These are phyloP conservation scores for Rhagoletis zephyria DNA, from an alignment of 1,140 invertebrate genomes.

Conservation along the genomic window DNA sequence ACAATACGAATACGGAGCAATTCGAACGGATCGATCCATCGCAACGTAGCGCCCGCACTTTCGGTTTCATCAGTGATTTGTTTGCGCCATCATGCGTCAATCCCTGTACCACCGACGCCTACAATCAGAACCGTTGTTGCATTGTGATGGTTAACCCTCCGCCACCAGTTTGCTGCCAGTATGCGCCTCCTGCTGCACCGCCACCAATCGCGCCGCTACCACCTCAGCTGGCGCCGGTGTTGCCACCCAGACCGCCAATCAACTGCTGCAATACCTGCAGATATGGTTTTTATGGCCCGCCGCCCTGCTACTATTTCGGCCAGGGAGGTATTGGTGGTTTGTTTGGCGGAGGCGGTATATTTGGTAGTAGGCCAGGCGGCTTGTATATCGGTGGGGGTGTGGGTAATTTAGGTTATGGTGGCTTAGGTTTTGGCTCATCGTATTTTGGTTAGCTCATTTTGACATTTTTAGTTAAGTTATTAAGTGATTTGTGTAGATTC, in stretches of 20 bases:
- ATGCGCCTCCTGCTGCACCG: neutral
- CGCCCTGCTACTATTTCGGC: conserved; percentile 64
- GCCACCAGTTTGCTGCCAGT: conserved; percentile 52
- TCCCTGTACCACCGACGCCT: conserved; percentile 67
- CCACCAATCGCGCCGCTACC: conserved; percentile 54
- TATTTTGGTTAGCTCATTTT: neutral
- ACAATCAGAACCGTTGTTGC: conserved; percentile 65
- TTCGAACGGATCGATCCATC: conserved; percentile 61
- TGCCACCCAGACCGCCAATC: conserved; percentile 61
- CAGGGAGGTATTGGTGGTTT: neutral
- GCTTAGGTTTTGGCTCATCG: neutral
- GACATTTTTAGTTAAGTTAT: no score
- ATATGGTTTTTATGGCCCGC: conserved; percentile 68
- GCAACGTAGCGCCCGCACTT: conserved; percentile 65
- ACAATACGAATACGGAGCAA: conserved; percentile 61
- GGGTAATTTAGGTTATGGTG: neutral
- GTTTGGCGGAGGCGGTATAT: neutral
- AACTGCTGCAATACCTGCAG: conserved; percentile 67
- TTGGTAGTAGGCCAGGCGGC: conserved; percentile 4
- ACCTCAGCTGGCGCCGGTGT: conserved; percentile 55
- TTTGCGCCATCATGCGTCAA: conserved; percentile 61
- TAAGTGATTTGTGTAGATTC: no score
- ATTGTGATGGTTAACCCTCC: conserved; percentile 61
- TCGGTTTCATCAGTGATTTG: conserved; percentile 64
- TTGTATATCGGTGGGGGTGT: neutral